Base-by-base conservation (phyloP, 1,140 invertebrate species). In the Microplitis demolitor region DNA sequence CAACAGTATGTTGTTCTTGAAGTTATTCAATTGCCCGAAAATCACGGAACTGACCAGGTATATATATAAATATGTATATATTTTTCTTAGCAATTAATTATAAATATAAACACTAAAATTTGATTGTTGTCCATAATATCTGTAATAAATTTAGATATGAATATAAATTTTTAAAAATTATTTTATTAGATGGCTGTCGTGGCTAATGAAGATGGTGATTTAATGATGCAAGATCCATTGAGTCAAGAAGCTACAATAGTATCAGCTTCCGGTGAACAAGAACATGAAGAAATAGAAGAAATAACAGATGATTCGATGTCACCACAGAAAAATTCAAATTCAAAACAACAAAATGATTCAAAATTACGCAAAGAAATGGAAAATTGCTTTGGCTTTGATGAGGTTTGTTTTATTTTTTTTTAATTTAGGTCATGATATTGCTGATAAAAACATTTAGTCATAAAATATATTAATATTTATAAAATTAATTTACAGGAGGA, bases 331-430 rank as follows among this genome's bases (percentile, higher is more conserved):
- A 66, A 73, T 14, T 64, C 75, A 2, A 64, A 53, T 68, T 83
- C 82, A 77, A 81, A 71, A 72, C 82, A 73, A 78, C 88, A 80
- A 84, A 88, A 73, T 72, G 87, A 85, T 76, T 83, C 79, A 74
- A 90, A 84, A 87, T 84, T 80, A 75, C 90, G 80, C 16, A 91
- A 91, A 77, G 93, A 94, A 78, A 93, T 94, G 87, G 90, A 92
- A 78, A 94, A 92, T 51, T 96, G 94, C 81, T 96, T 96, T 82
- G 95, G 94, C 14, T 96, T 96, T 88, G 94, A 95, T 85, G 94
- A 93, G 82, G 89, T 90, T 83, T 79, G 70, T 76, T 5, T 0
- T 35, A 9, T 35, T 68, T 60, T 9, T 31, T 45, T 71, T 14
- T 13, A 35, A 16, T 24, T 2, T 24, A 24, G 24, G 24, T 24